These are phyloP conservation scores for Venustoraphidia nigricollis DNA, from an alignment of 2,888 invertebrate genomes.

Conservation along the genomic window DNA sequence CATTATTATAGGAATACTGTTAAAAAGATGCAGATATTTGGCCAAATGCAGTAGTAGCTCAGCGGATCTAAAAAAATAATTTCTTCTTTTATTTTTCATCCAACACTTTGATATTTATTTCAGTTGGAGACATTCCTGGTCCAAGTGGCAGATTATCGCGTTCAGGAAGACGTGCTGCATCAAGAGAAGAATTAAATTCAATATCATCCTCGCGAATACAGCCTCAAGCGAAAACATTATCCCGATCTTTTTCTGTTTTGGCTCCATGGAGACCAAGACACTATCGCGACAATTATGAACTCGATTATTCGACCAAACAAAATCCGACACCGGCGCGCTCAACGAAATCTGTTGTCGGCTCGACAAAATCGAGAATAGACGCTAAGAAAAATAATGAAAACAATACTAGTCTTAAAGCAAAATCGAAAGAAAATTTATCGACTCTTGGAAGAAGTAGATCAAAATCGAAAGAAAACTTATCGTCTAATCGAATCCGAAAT, in stretches of 20 bases:
- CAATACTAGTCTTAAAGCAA: conserved; percentile 19
- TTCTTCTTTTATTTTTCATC: neutral
- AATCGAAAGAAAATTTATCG: conserved; percentile 25
- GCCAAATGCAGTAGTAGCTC: neutral
- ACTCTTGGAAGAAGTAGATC: conserved; percentile 17
- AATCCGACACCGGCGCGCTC: conserved; percentile 30
- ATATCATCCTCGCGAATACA: conserved; percentile 41
- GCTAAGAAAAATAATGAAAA: conserved; percentile 22
- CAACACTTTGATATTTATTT: conserved; percentile 13
- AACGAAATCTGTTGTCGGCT: conserved; percentile 26
- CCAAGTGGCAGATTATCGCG: conserved; percentile 30
- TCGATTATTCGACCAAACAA: conserved; percentile 52
- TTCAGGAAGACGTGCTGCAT: conserved; percentile 43
- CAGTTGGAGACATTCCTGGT: conserved; percentile 72
- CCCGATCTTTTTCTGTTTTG: conserved; percentile 65
- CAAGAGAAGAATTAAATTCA: conserved; percentile 60
- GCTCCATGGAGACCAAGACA: conserved; percentile 74
- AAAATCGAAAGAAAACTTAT: conserved; percentile 19
- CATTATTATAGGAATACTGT: too few species aligned
- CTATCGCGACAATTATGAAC: conserved; percentile 56
- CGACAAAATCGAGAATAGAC: conserved; percentile 20
- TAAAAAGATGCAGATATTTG: neutral
- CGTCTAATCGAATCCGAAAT: conserved; percentile 2
- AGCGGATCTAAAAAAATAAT: neutral
- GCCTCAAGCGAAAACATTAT: conserved; percentile 53